These are phyloP conservation scores for Anoncus sp. DNA, from an alignment of 2,888 invertebrate genomes.

Conservation along the genomic window DNA sequence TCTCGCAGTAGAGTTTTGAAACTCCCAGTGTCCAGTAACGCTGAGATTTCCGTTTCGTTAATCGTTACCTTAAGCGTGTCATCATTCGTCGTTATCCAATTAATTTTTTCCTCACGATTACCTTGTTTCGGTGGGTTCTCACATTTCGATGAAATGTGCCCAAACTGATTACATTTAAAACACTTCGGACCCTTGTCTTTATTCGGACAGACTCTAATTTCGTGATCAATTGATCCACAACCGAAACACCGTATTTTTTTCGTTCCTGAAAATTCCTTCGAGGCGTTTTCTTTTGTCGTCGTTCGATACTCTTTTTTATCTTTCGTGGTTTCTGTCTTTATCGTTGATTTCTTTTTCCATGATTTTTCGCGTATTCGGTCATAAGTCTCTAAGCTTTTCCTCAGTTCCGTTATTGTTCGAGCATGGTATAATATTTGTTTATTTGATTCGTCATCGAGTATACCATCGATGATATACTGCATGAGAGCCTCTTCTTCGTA, in stretches of 20 bases:
- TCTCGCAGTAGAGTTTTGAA: slow-evolving; percentile 48
- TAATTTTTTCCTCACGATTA: too few species aligned
- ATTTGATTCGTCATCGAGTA: slow-evolving; percentile 50
- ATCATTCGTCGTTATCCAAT: too few species aligned
- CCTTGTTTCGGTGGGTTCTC: too few species aligned
- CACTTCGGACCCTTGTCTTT: slow-evolving; percentile 49
- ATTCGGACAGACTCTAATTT: slow-evolving; percentile 34
- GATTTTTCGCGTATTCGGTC: slow-evolving; percentile 32
- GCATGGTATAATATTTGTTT: slow-evolving; percentile 56
- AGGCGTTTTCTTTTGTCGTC: not conserved
- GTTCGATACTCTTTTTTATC: slow-evolving; percentile 5
- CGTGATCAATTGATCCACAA: slow-evolving; percentile 26
- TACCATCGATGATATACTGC: slow-evolving; percentile 58
- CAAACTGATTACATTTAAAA: slow-evolving; percentile 29
- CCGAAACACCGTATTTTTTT: slow-evolving; percentile 33
- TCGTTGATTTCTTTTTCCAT: not conserved
- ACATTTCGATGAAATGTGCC: slow-evolving; percentile 37
- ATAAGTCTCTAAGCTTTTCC: slow-evolving; percentile 32
- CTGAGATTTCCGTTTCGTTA: slow-evolving; percentile 29
- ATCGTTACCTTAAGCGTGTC: slow-evolving; percentile 8
- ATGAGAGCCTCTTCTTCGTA: slow-evolving; percentile 49
- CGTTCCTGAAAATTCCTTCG: not conserved
- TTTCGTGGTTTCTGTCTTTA: not conserved
- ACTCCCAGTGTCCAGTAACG: slow-evolving; percentile 58
- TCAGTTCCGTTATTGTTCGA: slow-evolving; percentile 36